These are phyloP conservation scores for Gavia stellata DNA, from an alignment of 2,113 vertebrate species.

Conservation along the genomic window DNA sequence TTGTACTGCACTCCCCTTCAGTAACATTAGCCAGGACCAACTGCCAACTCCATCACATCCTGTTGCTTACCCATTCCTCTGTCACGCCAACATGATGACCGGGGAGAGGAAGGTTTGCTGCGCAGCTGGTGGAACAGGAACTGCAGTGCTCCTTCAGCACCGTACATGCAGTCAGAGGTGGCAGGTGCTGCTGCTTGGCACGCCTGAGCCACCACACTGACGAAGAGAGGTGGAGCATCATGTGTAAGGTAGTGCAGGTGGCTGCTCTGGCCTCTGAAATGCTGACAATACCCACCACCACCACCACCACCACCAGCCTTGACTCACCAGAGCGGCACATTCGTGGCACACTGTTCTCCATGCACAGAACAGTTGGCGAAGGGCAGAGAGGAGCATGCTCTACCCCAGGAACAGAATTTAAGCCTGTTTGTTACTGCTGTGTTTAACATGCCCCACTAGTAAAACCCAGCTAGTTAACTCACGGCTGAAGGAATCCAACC, in stretches of 20 bases:
- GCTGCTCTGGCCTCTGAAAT: background rate
- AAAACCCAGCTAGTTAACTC: background rate
- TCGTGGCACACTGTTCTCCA: rapidly evolving
- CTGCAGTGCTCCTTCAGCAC: rapidly evolving
- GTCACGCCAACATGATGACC: rapidly evolving
- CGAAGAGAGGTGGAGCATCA: background rate
- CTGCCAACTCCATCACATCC: background rate
- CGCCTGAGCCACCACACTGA: background rate
- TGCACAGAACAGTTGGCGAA: rapidly evolving
- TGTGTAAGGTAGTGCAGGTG: background rate
- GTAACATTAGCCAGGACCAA: background rate
- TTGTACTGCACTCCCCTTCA: background rate
- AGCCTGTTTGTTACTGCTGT: background rate
- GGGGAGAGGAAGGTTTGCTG: background rate
- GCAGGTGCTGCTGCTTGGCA: background rate
- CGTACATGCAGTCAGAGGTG: rapidly evolving
- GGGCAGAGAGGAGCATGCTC: background rate
- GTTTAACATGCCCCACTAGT: background rate
- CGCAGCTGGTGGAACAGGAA: background rate
- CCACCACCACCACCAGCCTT: rapidly evolving
- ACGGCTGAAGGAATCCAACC: background rate
- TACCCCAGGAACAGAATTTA: background rate
- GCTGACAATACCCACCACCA: background rate
- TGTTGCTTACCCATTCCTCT: background rate
- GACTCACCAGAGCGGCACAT: background rate